Evolutionary conservation across 2,797 vertebrate genomes (phyloP).

Genomic region (Halcyon leucocephala): DNA sequence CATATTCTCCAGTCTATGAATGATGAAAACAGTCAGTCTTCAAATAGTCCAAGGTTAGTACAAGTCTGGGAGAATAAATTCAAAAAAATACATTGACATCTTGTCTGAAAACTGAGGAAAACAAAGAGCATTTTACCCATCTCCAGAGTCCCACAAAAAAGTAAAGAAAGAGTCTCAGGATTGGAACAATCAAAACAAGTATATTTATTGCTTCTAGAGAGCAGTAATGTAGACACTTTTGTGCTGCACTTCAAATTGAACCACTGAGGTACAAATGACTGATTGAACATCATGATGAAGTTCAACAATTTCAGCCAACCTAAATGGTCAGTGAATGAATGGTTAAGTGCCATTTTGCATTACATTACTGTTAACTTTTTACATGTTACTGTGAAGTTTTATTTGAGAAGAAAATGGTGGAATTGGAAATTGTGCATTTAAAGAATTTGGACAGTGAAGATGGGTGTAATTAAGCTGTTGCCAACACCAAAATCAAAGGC

Average conservation of each 20-base stretch:
- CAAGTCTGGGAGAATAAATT: neutral
- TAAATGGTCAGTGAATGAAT: neutral
- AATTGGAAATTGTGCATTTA: neutral
- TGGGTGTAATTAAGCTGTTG: neutral
- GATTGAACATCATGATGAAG: neutral
- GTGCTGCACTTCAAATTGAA: neutral
- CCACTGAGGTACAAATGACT: accelerated
- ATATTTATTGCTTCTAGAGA: neutral
- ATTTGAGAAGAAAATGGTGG: neutral
- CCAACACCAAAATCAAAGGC: neutral
- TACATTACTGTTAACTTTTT: neutral
- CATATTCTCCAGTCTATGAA: neutral
- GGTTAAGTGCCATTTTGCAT: neutral
- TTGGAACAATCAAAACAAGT: neutral
- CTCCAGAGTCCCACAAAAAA: neutral
- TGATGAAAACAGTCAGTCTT: neutral
- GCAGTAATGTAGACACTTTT: accelerated
- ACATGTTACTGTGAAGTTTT: neutral
- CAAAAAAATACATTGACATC: neutral
- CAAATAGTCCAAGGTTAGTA: neutral
- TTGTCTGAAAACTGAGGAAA: neutral
- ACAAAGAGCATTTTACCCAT: neutral
- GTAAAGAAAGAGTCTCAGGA: neutral
- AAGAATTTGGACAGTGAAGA: neutral
- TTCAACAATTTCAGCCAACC: neutral